Evolutionary conservation across 1,140 invertebrate species (phyloP).

Genomic region (Drosophila carrolli): DNA sequence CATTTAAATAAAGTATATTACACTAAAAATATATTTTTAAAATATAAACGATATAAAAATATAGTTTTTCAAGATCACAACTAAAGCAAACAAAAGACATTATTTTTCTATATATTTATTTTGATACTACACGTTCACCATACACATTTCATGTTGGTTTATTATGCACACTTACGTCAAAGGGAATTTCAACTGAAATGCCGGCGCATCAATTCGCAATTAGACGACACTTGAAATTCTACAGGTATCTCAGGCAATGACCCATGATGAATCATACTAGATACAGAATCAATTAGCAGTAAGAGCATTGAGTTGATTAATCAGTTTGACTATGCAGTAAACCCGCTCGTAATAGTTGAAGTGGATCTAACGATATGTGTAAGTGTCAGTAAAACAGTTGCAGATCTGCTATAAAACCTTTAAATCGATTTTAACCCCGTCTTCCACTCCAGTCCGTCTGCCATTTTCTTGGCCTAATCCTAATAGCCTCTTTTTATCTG

Average conservation of each 20-base stretch:
- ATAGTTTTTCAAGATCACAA: too few species aligned
- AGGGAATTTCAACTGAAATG: background rate
- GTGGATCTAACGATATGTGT: background rate
- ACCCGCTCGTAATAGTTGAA: background rate
- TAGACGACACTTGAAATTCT: background rate
- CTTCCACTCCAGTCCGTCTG: background rate
- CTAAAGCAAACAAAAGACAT: too few species aligned
- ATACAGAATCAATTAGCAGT: constrained; percentile 15
- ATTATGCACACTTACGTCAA: background rate
- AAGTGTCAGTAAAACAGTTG: constrained; percentile 10
- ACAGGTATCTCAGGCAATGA: background rate
- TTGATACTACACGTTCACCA: too few species aligned
- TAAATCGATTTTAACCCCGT: constrained; percentile 21
- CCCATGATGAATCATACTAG: constrained; percentile 5
- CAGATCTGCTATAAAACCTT: background rate
- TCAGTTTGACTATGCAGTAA: constrained; percentile 7
- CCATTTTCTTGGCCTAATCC: constrained; percentile 42
- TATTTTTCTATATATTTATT: too few species aligned
- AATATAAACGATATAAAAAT: too few species aligned
- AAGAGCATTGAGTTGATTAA: background rate
- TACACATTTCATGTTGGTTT: too few species aligned
- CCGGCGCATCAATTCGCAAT: background rate
- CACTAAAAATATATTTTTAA: too few species aligned
- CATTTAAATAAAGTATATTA: too few species aligned
- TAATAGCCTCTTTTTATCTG: constrained; percentile 47